phyloP scores from a whole-genome alignment of 2,888 invertebrate species.

The Eurois occulta region DNA sequence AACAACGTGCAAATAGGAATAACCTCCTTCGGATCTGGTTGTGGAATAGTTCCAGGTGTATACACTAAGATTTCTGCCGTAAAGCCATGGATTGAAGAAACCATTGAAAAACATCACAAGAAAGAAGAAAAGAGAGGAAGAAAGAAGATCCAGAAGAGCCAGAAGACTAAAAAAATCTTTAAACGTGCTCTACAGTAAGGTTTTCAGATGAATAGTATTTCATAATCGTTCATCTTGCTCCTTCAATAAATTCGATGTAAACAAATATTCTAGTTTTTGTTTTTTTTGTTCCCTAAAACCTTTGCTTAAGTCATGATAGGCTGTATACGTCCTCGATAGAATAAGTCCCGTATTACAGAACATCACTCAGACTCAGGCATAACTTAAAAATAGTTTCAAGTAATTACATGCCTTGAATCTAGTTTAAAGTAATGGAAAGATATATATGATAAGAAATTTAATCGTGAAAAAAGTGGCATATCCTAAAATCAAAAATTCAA shows the following conservation, averaged over 20 bases:
- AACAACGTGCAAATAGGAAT: slow-evolving; percentile 71
- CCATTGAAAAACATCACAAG: slow-evolving; percentile 34
- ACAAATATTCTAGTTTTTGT: background rate
- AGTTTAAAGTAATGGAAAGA: too few species aligned
- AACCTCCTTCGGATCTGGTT: slow-evolving; percentile 73
- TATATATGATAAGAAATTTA: too few species aligned
- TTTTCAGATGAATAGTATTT: background rate
- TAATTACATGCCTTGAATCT: too few species aligned
- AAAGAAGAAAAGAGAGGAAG: background rate
- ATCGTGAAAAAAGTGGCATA: too few species aligned
- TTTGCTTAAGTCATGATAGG: background rate
- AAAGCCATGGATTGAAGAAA: slow-evolving; percentile 69
- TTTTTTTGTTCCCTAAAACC: background rate
- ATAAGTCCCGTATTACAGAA: background rate
- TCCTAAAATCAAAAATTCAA: too few species aligned
- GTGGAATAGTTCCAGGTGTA: slow-evolving; percentile 72
- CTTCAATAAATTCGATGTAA: slow-evolving; percentile 7
- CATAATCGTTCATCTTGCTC: background rate
- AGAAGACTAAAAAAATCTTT: slow-evolving; percentile 21
- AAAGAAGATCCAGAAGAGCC: background rate
- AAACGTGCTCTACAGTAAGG: slow-evolving; percentile 10
- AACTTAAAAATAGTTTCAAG: too few species aligned
- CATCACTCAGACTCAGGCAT: too few species aligned
- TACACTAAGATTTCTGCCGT: slow-evolving; percentile 69
- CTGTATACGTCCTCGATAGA: background rate